Evolutionary conservation across 2,888 invertebrate species (phyloP), one percentile per base, ranked within the genome.

Genomic region (Drosophila ochracea): DNA sequence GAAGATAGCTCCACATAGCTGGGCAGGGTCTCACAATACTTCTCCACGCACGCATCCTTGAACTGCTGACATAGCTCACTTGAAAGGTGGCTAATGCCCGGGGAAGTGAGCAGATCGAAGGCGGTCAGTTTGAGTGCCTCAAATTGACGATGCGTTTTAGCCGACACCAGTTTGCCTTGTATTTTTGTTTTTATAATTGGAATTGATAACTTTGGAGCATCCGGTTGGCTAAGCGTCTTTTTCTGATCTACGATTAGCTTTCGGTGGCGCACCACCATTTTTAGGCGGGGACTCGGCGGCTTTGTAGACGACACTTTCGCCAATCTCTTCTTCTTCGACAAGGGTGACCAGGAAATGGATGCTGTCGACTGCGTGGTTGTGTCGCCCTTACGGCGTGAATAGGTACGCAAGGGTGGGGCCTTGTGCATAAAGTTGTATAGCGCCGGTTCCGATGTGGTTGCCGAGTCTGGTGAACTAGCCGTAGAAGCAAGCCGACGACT

Each of bases 101-200:
- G 84, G n/a, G 76, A 80, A 6, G 91, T 92, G 10, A 93, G 65
- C 50, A 91, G 66, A 74, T 93, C 92, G 30, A 86, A 93, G 0
- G 93, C 93, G 0, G 89, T 91, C 4, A 39, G 62, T n/a, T 91
- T 84, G 0, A 73, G 78, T 0, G 76, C 62, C 19, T 87, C 68
- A 21, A 80, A 89, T 11, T 91, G 81, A 19, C 58, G 71, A 2
- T 83, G 81, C 13, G 76, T 87, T 37, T 83, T 89, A 0, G 84
- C 91, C 2, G 87, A 43, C 16, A 77, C 86, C n/a, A 78, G 76
- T 4, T 73, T 71, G 19, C 70, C 69, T 4, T 53, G 54, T 21
- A 88, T 80, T 50, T 53, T 71, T 5, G 72, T 54, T 19, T 73
- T 82, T 10, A 71, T 68, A 1, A 75, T 53, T 1, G 49, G n/a